Evolutionary conservation across 2,113 vertebrate species (phyloP), one percentile per base, ranked within the genome.

Genomic region (Pelodiscus sinensis): DNA sequence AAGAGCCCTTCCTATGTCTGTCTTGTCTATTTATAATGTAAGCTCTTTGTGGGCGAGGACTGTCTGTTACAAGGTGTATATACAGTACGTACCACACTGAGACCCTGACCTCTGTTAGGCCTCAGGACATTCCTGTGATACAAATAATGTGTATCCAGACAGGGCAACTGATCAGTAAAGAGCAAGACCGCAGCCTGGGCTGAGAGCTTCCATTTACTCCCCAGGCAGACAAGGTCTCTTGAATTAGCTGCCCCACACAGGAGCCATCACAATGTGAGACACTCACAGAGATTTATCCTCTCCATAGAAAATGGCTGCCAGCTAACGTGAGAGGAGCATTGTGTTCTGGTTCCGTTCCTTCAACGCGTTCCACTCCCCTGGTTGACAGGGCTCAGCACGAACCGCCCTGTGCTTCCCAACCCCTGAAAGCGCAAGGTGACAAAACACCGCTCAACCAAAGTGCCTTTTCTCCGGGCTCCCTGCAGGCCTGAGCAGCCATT

Each of bases 1-100:
- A 52, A 9, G 3, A 31, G 84, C 77, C 13, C 60, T 50, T 0
- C 3, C 60, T 13, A 31, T 52, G 81, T 65, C 52, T 9, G 0
- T 52, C 44, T 77, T 18, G 35, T 29, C 51, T 2, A 16, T 29
- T 60, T 22, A 1, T 3, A 31, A n/a, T 9, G 4, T 75, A 21
- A 73, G 82, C 3, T 0, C 0, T 83, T n/a, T 0, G 0, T 3
- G 22, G 79, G 60, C 29, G 82, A 44, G 52, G 78, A 58, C 0
- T 2, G 44, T 82, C 83, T 10, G 31, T 29, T 8, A 29, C 9
- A 9, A 0, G 1, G 3, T 0, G 18, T 21, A 71, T 5, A 2
- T 21, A 71, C 18, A 68, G 16, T 31, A 68, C 31, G 16, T 9
- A 68, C 8, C 31, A 71, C 31, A 71, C 31, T 16, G 16, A 35